Conservation (phyloP, 2,797 vertebrate species). For the Ambastaia sidthimunki region DNA sequence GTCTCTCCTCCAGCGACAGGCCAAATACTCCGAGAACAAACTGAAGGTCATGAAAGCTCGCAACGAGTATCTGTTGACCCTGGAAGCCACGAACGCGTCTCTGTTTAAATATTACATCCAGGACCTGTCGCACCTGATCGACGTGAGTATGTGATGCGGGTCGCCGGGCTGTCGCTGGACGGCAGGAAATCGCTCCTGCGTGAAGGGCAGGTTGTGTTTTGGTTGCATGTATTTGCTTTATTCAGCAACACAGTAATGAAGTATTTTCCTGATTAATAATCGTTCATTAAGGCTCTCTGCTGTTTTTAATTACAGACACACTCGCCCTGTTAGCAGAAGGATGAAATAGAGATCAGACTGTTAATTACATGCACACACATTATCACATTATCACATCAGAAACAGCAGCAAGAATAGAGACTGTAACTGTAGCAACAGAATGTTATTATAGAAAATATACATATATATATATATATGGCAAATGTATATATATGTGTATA, state of each 20-base stretch:
- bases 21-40: conserved; percentile 98
- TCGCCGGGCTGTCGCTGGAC: not conserved
- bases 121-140: conserved; percentile 96
- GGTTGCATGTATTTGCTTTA: conserved; percentile 29
- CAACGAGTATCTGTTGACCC: conserved; percentile 95
- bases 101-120: conserved; percentile 99
- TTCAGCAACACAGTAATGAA: conserved; percentile 32
- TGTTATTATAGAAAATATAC: no score
- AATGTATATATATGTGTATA: no score
- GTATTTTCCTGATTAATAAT: conserved; percentile 53
- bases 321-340: conserved; percentile 25
- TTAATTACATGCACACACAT: conserved; percentile 38
- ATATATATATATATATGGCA: no score
- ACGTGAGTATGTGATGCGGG: conserved; percentile 83
- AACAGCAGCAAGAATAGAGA: not conserved
- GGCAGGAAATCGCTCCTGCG: conserved; percentile 40
- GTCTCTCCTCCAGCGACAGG: conserved; percentile 85
- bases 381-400: conserved; percentile 7
- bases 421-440: not conserved
- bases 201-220: conserved; percentile 27
- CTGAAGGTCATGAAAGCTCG: conserved; percentile 97
- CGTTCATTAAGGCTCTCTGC: conserved; percentile 32
- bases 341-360: conserved; percentile 38
- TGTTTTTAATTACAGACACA: conserved; percentile 53
- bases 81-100: conserved; percentile 96